phyloP scores from a whole-genome alignment of 1,140 invertebrate genomes.

The Trichonephila clavata region DNA sequence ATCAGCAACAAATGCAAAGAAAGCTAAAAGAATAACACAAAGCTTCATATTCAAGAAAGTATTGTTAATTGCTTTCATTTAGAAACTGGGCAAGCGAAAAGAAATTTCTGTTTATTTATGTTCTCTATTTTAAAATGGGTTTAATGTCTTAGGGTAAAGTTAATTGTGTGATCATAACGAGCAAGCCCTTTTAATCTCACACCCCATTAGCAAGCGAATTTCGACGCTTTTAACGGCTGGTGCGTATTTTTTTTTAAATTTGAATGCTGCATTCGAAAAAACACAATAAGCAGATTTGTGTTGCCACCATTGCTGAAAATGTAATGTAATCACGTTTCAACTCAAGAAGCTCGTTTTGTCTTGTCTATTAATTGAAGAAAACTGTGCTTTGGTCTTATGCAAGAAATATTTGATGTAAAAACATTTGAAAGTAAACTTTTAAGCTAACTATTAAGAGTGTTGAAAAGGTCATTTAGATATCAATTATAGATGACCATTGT shows the following conservation, averaged over 20 bases:
- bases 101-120: constrained; percentile 19
- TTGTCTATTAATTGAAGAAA: background rate
- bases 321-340: background rate
- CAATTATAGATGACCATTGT: too few species aligned
- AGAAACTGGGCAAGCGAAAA: background rate
- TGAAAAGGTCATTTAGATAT: too few species aligned
- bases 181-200: constrained; percentile 1
- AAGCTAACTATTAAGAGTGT: too few species aligned
- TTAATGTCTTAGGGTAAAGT: background rate
- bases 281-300: background rate
- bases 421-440: too few species aligned
- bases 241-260: background rate
- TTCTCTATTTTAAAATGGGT: background rate
- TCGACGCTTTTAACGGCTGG: background rate
- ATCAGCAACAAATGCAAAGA: too few species aligned
- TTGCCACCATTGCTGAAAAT: background rate
- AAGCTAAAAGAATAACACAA: background rate
- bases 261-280: background rate
- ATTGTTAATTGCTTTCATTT: constrained; percentile 19
- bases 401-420: background rate
- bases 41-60: background rate
- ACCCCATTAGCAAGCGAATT: background rate
- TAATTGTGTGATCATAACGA: constrained; percentile 11
- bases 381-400: background rate
- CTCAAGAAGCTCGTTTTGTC: background rate